A percentile compares a stretch with the other conserved stretches of the same genome.
Conservation (phyloP, 2,888 invertebrate species). For the Cephus runcator region DNA sequence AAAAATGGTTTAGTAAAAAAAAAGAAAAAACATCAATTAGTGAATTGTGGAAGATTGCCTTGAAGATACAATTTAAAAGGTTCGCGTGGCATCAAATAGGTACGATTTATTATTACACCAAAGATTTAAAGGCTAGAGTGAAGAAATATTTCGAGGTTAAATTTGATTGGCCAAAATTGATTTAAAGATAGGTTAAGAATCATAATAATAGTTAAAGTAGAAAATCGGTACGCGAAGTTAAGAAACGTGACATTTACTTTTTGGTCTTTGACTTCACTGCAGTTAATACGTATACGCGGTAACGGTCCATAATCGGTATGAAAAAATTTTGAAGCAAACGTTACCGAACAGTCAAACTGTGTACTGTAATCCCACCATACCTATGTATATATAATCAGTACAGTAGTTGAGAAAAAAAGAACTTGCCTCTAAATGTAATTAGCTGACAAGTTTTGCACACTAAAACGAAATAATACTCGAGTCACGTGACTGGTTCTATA, state of each 20-base stretch:
- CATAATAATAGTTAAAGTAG: neutral
- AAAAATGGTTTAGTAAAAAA: neutral
- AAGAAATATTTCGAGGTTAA: neutral
- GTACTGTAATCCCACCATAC: neutral
- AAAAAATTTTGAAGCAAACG: too few relatives aligned
- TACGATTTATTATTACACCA: neutral
- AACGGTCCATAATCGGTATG: too few relatives aligned
- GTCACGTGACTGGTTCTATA: neutral
- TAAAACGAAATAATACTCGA: neutral
- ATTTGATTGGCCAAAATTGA: neutral
- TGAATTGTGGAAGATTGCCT: neutral
- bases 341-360: neutral
- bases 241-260: neutral
- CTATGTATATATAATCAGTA: neutral
- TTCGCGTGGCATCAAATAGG: neutral
- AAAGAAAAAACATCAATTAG: neutral
- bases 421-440: neutral
- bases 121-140: neutral
- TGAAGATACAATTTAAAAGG: neutral
- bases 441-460: neutral
- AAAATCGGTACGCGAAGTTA: neutral
- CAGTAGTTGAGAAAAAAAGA: neutral
- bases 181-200: neutral
- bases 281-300: too few relatives aligned
- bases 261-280: neutral